These are phyloP conservation scores for Diabrotica balteata DNA, from an alignment of 2,888 invertebrate genomes.

Conservation along the genomic window DNA sequence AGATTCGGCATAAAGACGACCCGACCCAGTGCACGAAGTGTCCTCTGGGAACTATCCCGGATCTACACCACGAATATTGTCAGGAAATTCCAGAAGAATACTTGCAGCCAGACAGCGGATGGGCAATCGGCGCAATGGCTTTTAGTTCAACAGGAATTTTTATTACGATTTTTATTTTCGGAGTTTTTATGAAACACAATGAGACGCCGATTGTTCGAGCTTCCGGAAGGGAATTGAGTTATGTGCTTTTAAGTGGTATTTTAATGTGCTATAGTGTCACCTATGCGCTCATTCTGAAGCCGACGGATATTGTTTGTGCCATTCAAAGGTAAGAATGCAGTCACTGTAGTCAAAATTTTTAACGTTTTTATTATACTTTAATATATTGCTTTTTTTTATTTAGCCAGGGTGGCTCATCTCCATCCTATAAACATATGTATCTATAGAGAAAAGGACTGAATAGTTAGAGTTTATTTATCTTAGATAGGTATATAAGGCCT, in stretches of 20 bases:
- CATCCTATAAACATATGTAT: no score
- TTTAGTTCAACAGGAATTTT: conserved; percentile 78
- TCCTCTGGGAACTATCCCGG: conserved; percentile 83
- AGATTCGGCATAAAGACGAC: conserved; percentile 82
- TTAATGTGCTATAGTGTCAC: conserved; percentile 92
- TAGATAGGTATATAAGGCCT: no score
- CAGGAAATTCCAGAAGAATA: conserved; percentile 83
- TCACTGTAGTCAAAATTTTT: no score
- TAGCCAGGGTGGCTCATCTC: no score
- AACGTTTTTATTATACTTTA: no score
- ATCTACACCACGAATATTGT: conserved; percentile 76
- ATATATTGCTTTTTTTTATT: no score
- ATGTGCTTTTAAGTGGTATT: conserved; percentile 89
- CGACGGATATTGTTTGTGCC: conserved; percentile 87
- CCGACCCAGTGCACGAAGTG: conserved; percentile 87
- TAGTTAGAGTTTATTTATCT: no score
- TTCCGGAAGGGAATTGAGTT: conserved; percentile 88
- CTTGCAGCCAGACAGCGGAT: conserved; percentile 80
- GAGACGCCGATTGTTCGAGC: conserved; percentile 97
- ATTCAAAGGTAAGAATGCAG: conserved; percentile 75
- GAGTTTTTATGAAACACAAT: conserved; percentile 73
- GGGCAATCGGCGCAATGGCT: conserved; percentile 93
- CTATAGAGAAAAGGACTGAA: no score
- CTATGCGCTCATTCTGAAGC: conserved; percentile 86
- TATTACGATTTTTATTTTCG: conserved; percentile 70